Evolutionary conservation across 30 jellyfish, hydroid and myxozoan genomes (phyloP), one percentile per base, ranked within the genome.

Genomic region (Nemopilema nomurai): DNA sequence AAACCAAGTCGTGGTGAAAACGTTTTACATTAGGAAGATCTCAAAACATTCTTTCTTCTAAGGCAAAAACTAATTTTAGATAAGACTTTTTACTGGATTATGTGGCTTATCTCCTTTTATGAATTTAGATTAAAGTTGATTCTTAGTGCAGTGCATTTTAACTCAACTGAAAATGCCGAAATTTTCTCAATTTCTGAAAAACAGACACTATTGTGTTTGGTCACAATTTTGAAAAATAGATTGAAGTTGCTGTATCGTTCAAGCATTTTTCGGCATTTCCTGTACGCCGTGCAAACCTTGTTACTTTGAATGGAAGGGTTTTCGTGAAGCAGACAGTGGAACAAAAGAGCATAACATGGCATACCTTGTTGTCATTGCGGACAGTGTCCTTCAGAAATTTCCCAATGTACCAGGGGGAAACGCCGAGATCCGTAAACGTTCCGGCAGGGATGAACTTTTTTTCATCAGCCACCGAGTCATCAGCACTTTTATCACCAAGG

Each of bases 361-460:
- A 31, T 80, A 80, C 89, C 89, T 52, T 80, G 62, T 24, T 51
- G 33, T 80, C 89, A n/a, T 80, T 68, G 20, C 89, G 71, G n/a
- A 25, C 89, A 24, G 89, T 65, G 24, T 80, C 89, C 50, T 80
- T 67, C 49, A 80, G 71, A 27, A 30, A 20, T 41, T 80, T 80
- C 33, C 89, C 89, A 66, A 80, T 25, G n/a, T 67, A 67, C 71
- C 72, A 65, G 9, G 74, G 62, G 28, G 89, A 57, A 32, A 80
- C 16, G 31, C 76, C 53, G 41, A 66, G 62, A 28, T 31, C 73
- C 17, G 62, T 70, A 23, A 32, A 80, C 1, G 81, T 31, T 30
- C 57, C 31, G 16, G 49, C 80, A 16, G n/a, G 17, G n/a, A 80
- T 67, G 53, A 80, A 80, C 6, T 25, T 66, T 22, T 20, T 41